Evolutionary conservation across 1,140 invertebrate species (phyloP), one percentile per base, ranked within the genome.

Genomic region (Zophobas morio): DNA sequence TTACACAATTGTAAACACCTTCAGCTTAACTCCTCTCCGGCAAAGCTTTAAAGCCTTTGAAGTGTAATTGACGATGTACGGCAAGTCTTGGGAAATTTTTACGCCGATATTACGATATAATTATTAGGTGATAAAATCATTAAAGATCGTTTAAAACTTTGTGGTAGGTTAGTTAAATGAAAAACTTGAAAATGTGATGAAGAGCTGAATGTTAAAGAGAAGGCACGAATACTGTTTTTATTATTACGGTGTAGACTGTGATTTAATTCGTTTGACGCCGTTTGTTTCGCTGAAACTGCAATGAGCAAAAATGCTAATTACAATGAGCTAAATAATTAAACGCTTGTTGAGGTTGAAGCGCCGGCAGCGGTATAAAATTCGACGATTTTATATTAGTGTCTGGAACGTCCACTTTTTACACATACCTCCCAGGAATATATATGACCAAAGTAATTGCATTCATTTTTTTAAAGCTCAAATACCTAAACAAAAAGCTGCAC

Each of bases 231-330:
- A 66, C 37, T 36, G 39, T 42, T 66, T 66, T 66, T 66, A 66
- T 66, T 42, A 66, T 42, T 6, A 6, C 39, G 36, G 34, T 60
- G 56, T 60, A 37, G 56, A 6, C 36, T 60, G 60, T 66, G 60
- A 66, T 66, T 66, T 66, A 66, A 66, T 66, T 66, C 39, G 20
- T 66, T 66, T 42, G 60, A 42, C 39, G 39, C 20, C 60, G 35
- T 66, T 66, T 66, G 60, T 66, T 66, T 39, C 35, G 39, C 6
- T 66, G 60, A 66, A 66, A 66, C 39, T 66, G 60, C 60, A 66
- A 42, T 66, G 60, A 66, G 60, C 2, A 66, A 66, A 66, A 66
- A 66, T 66, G 60, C 60, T 66, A 66, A 66, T 66, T 66, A 66
- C 37, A 66, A 66, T 66, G 60, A 42, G 33, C 39, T 40, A 66